Evolutionary conservation across 2,113 vertebrate genomes (phyloP).

Genomic region (Ariopsis seemanni): DNA sequence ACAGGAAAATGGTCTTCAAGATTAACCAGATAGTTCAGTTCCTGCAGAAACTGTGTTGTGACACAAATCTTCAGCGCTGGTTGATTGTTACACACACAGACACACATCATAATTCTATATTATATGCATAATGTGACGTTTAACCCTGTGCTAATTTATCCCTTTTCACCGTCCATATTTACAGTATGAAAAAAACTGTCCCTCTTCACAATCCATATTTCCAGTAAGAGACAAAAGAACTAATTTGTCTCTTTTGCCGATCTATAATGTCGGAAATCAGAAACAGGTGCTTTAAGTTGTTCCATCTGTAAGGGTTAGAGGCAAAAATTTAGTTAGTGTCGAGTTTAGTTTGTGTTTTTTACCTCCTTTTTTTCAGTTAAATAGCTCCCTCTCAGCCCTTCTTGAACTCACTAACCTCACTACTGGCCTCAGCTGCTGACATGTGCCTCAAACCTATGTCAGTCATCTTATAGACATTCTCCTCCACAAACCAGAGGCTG

Average conservation of each 20-base stretch:
- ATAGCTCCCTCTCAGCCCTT: neutral
- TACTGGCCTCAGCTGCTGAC: neutral
- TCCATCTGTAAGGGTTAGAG: neutral
- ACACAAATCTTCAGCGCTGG: neutral
- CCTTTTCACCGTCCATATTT: neutral
- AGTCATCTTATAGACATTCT: neutral
- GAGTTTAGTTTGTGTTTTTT: neutral
- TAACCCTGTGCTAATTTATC: neutral
- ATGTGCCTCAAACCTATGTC: neutral
- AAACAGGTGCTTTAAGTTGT: neutral
- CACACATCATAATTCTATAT: neutral
- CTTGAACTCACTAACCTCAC: neutral
- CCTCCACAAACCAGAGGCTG: neutral
- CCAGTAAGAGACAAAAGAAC: neutral
- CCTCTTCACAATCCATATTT: neutral
- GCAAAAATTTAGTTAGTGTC: neutral
- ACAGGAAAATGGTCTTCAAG: neutral
- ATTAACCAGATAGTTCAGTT: neutral
- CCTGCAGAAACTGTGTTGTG: neutral
- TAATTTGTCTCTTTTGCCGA: neutral
- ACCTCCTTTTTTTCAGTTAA: neutral
- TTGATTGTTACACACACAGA: neutral
- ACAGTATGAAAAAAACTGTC: neutral
- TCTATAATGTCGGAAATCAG: neutral
- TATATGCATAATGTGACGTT: neutral